These are phyloP conservation scores for Syritta pipiens DNA, from an alignment of 2,888 invertebrate genomes.

Conservation along the genomic window DNA sequence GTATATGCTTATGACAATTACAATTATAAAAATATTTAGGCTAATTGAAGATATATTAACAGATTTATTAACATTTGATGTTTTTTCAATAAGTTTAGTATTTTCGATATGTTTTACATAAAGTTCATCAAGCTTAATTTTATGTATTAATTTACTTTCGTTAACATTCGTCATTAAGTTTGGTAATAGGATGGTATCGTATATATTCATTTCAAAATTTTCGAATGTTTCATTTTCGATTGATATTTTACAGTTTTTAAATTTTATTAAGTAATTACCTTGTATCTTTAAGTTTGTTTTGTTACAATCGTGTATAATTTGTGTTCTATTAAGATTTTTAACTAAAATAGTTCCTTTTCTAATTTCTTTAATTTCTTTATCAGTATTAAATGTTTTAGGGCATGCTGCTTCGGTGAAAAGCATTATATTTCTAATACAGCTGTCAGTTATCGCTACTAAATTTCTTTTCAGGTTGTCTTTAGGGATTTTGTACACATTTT, in stretches of 20 bases:
- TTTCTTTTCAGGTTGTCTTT: constrained; percentile 1
- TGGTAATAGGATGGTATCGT: not conserved
- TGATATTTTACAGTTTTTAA: not conserved
- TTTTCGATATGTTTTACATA: not conserved
- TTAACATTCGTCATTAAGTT: not conserved
- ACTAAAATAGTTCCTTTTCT: not conserved
- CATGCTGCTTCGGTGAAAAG: constrained; percentile 1
- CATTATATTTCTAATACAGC: constrained; percentile 13
- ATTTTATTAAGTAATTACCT: not conserved
- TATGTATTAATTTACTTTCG: not conserved
- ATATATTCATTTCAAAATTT: not conserved
- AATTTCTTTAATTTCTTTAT: not conserved
- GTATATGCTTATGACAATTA: not conserved
- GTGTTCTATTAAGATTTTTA: not conserved
- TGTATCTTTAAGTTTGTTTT: not conserved
- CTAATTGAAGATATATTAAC: not conserved
- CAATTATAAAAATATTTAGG: not conserved
- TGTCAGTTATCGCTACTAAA: not conserved
- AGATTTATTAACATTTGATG: not conserved
- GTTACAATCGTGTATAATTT: not conserved
- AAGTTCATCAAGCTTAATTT: not conserved
- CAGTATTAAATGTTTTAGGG: not conserved
- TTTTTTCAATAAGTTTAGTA: not conserved
- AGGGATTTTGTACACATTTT: not conserved
- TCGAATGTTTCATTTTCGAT: not conserved